Percentiles rank a stretch among this genome's conserved stretches.
These are phyloP conservation scores for Catharus fuscescens DNA, from an alignment of 2,113 vertebrate genomes.

Conservation along the genomic window DNA sequence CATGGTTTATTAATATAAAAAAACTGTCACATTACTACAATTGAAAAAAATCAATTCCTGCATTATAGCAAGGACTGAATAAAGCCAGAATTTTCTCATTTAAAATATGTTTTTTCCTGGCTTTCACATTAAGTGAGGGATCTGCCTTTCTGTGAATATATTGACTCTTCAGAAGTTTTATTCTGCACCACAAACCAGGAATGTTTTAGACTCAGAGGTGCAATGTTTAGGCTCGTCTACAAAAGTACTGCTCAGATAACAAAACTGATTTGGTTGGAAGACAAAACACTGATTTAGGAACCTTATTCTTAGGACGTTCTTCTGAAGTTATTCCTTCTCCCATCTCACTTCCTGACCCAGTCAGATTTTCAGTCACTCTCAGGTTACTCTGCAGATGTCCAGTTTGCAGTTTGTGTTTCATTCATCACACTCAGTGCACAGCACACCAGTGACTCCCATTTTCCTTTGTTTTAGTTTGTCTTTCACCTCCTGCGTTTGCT, in stretches of 20 bases:
- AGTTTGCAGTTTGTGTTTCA: background rate
- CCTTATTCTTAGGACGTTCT: background rate
- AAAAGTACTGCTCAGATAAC: background rate
- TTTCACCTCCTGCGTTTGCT: background rate
- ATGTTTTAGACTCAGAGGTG: background rate
- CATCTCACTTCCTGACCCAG: background rate
- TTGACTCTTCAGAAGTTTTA: background rate
- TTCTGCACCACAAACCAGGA: accelerated
- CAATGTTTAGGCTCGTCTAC: background rate
- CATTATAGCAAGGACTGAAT: background rate
- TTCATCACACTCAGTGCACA: accelerated
- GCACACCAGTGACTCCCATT: background rate
- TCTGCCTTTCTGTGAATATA: background rate
- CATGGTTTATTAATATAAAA: background rate
- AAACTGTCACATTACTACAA: background rate
- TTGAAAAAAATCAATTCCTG: background rate
- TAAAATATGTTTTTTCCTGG: background rate
- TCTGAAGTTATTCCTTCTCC: background rate
- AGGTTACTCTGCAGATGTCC: accelerated
- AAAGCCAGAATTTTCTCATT: background rate
- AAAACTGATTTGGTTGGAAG: background rate
- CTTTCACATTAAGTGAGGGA: background rate
- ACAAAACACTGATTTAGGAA: background rate
- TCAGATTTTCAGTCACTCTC: background rate
- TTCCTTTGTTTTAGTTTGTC: background rate